These are phyloP conservation scores for Rattus rattus DNA, from an alignment of 2,113 vertebrate genomes.

Conservation along the genomic window DNA sequence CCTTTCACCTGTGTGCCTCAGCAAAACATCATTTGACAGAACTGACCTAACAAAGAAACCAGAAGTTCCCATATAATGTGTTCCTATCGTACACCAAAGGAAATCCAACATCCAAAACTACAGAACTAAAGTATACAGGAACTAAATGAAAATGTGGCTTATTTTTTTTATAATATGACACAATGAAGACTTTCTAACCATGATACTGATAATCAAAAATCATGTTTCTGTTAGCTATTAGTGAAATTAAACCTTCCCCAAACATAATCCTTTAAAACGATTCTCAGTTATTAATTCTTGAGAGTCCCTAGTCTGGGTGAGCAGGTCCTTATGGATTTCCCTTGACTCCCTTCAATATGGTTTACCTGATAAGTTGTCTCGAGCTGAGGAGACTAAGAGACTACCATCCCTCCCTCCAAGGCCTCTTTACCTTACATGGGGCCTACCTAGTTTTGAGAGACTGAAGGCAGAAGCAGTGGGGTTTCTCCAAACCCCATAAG, in stretches of 20 bases:
- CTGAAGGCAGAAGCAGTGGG: neutral
- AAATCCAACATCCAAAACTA: conserved; percentile 45
- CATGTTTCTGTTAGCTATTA: neutral
- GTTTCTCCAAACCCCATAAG: neutral
- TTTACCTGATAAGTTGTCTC: neutral
- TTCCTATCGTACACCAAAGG: neutral
- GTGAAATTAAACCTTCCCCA: neutral
- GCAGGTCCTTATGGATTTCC: neutral
- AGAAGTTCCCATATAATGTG: neutral
- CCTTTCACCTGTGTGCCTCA: too few species aligned
- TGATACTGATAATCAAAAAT: neutral
- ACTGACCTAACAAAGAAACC: too few species aligned
- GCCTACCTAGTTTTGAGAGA: neutral
- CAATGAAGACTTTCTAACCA: conserved; percentile 31
- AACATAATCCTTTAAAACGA: neutral
- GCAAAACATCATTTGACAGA: too few species aligned
- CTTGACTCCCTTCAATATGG: neutral
- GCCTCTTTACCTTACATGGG: neutral
- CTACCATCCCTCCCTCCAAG: neutral
- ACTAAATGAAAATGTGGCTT: conserved; percentile 35
- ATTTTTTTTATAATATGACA: conserved; percentile 28
- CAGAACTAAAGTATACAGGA: conserved; percentile 41
- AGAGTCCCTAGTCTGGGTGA: neutral
- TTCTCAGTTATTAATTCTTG: neutral
- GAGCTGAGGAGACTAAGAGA: neutral